These are phyloP conservation scores for Drosophila sturtevanti DNA, from an alignment of 1,140 invertebrate genomes.

Conservation along the genomic window DNA sequence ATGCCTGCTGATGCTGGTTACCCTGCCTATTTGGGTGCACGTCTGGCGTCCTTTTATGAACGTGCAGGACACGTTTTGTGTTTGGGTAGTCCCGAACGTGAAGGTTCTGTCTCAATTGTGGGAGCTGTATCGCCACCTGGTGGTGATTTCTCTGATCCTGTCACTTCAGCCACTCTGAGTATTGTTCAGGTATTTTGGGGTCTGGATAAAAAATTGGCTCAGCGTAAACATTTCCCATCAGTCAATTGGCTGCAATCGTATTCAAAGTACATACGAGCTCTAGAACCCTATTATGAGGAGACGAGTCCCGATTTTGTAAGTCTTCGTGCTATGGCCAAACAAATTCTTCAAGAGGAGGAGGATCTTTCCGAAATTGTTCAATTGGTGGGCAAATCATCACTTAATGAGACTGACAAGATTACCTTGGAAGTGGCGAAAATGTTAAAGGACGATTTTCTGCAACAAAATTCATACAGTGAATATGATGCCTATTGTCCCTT, in stretches of 20 bases:
- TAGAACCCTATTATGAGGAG: slow-evolving; percentile 92
- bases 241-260: slow-evolving; percentile 98
- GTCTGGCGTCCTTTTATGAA: slow-evolving; percentile 99
- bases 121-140: slow-evolving; percentile 99
- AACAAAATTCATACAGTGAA: slow-evolving; percentile 72
- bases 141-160: slow-evolving; percentile 99
- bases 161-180: slow-evolving; percentile 99
- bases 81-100: slow-evolving; percentile 98
- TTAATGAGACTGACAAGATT: slow-evolving; percentile 82
- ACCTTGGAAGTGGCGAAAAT: slow-evolving; percentile 73
- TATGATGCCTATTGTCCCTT: slow-evolving; percentile 75
- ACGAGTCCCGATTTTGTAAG: slow-evolving; percentile 88
- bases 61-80: slow-evolving; percentile 98
- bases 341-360: slow-evolving; percentile 93
- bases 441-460: slow-evolving; percentile 76
- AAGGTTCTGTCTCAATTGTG: slow-evolving; percentile 99
- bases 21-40: slow-evolving; percentile 98
- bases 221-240: slow-evolving; percentile 99
- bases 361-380: slow-evolving; percentile 95
- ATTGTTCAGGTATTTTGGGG: slow-evolving; percentile 99
- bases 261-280: slow-evolving; percentile 91
- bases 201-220: slow-evolving; percentile 99
- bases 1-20: slow-evolving; percentile 99
- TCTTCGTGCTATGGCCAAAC: slow-evolving; percentile 85
- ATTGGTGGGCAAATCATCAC: slow-evolving; percentile 92